Percentiles rank a stretch among this genome's conserved stretches.
phyloP scores from a whole-genome alignment of 2,888 invertebrate genomes.

The Leucophora obtusa region DNA sequence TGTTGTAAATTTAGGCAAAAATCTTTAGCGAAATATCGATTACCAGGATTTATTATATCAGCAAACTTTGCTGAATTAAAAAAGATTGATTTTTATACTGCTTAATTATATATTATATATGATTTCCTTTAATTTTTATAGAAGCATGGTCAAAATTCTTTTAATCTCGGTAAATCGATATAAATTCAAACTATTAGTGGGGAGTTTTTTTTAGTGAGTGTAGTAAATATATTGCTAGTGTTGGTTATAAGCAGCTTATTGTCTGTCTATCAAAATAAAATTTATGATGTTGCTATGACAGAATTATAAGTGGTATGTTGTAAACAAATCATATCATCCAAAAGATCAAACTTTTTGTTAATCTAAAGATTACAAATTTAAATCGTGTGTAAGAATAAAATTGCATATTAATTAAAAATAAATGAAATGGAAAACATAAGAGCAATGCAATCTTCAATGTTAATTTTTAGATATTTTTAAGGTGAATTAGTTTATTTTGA shows the following conservation, averaged over 20 bases:
- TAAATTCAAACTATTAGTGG: no score
- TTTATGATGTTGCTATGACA: conserved; percentile 58
- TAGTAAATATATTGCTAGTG: neutral
- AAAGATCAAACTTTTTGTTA: conserved; percentile 31
- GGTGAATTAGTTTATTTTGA: neutral
- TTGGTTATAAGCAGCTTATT: neutral
- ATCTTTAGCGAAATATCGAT: no score
- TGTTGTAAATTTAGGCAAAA: no score
- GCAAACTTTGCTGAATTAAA: no score
- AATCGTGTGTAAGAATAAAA: conserved; percentile 46
- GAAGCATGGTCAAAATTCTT: no score
- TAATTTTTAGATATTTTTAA: neutral
- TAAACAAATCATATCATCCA: conserved; percentile 60
- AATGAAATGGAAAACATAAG: conserved; percentile 18
- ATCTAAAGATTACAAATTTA: conserved; percentile 3
- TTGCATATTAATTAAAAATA: conserved; percentile 44
- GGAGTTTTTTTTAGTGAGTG: neutral
- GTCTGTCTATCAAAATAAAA: conserved; percentile 7
- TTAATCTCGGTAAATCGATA: no score
- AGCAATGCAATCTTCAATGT: neutral
- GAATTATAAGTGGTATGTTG: conserved; percentile 60
- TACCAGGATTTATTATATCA: no score
- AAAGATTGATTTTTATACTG: no score
- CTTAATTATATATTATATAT: no score
- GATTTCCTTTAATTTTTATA: no score